Evolutionary conservation across 2,113 vertebrate species (phyloP).

Genomic region (Piaya cayana): DNA sequence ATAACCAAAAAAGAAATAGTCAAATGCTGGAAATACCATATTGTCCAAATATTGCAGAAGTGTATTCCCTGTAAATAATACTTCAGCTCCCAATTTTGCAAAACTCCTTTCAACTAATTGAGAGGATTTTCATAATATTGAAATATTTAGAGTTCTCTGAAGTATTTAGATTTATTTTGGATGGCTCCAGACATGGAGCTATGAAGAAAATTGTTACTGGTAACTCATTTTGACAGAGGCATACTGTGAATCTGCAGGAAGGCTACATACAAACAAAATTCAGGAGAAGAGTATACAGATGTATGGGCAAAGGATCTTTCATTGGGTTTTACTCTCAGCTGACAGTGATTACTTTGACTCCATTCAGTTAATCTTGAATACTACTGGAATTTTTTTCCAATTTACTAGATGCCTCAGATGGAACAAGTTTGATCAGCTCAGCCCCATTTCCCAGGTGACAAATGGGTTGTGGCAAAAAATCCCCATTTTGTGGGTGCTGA

Average conservation of each 20-base stretch:
- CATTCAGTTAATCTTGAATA: constrained; percentile 21
- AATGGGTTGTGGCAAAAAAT: constrained; percentile 33
- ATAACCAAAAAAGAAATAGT: background rate
- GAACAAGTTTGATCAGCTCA: constrained; percentile 5
- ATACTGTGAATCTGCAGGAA: background rate
- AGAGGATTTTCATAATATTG: background rate
- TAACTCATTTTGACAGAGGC: background rate
- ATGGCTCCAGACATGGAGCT: background rate
- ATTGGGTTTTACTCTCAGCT: background rate
- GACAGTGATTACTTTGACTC: background rate
- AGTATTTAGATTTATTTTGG: background rate
- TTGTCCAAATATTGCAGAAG: background rate
- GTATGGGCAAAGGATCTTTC: background rate
- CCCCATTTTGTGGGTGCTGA: background rate
- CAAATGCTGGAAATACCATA: background rate
- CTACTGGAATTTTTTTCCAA: background rate
- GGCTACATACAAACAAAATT: background rate
- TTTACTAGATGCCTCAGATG: constrained; percentile 25
- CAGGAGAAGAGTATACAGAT: background rate
- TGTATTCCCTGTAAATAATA: background rate
- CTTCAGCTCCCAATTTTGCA: background rate
- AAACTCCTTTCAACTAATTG: background rate
- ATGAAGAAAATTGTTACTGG: background rate
- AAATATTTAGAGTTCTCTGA: background rate
- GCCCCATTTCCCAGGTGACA: constrained; percentile 62